Percentiles rank a stretch among this genome's conserved stretches.
Evolutionary conservation across 2,113 vertebrate genomes (phyloP).

Genomic region (Corythornis madagascariensis): DNA sequence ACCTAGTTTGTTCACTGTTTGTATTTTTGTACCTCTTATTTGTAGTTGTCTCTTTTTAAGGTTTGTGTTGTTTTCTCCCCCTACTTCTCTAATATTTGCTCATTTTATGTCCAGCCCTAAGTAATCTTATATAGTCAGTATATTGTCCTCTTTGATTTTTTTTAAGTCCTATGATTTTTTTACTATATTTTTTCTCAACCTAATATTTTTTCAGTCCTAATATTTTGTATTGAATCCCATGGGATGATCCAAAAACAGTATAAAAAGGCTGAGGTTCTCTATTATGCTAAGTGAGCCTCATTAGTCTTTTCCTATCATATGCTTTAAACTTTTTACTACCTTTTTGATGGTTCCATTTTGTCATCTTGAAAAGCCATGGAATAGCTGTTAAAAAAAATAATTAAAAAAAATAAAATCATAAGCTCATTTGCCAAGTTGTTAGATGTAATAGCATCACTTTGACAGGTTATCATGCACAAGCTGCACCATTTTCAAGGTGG

Average conservation of each 20-base stretch:
- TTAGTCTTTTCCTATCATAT: neutral
- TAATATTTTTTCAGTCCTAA: neutral
- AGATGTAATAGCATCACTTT: neutral
- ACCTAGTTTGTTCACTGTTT: neutral
- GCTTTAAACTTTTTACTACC: neutral
- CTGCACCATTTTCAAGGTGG: neutral
- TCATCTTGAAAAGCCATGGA: neutral
- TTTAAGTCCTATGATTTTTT: neutral
- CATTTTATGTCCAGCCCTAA: neutral
- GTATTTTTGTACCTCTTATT: neutral
- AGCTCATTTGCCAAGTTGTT: neutral
- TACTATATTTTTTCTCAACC: neutral
- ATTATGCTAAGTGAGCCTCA: neutral
- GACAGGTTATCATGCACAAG: neutral
- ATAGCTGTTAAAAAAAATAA: neutral
- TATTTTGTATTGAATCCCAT: neutral
- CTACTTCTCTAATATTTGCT: neutral
- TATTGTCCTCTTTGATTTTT: neutral
- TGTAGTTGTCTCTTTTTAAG: neutral
- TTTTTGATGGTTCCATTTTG: neutral
- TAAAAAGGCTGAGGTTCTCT: neutral
- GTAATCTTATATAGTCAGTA: neutral
- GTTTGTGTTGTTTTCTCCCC: accelerated
- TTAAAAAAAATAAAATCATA: neutral
- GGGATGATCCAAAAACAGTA: neutral